Base-by-base conservation (phyloP, 2,888 invertebrate species). In the Eupithecia subumbrata region DNA sequence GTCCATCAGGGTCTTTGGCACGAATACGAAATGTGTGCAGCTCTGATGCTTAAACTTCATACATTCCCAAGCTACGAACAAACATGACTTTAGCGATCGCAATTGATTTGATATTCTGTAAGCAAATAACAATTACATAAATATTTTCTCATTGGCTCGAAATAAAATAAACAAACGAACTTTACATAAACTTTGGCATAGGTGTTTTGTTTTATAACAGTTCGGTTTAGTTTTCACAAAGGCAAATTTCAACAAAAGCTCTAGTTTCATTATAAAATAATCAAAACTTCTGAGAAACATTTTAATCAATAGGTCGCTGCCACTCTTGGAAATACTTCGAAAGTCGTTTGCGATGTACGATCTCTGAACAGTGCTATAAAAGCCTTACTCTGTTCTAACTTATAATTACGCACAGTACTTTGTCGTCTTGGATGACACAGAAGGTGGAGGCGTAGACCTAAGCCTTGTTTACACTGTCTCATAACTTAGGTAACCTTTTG, bases 301-400 rank as follows among this genome's bases (percentile, higher is more conserved):
- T 72, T 56, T 64, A 71, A 72, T 70, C 76, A 69, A 66, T 69
- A 76, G 77, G 74, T 75, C 78, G 69, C 56, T 43, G 64, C 25
- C 67, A 74, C 71, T 74, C 73, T 69, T 68, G 45, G 30, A 72
- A 75, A 73, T 72, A 71, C 73, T 70, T 75, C 77, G 74, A 78
- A 78, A 78, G 76, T 75, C 72, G 60, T 78, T 75, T 70, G 73
- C 40, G 25, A 68, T 68, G 68, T 68, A 40, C 43, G 18, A 16
- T 64, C 18, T 43, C 60, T 52, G 30, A 70, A 14, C 70, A 34
- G 12, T 16, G 48, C n/a, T 56, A 70, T 56, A 52, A 70, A 60
- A 70, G 52, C 56, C 22, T 68, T 25, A 22, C 43, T 45, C 68
- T 68, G 68, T 68, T 68, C 43, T 5, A 43, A 68, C 25, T 68